Evolutionary conservation across 2,888 invertebrate species (phyloP), one percentile per base, ranked within the genome.

Genomic region (Stenodema calcarata): DNA sequence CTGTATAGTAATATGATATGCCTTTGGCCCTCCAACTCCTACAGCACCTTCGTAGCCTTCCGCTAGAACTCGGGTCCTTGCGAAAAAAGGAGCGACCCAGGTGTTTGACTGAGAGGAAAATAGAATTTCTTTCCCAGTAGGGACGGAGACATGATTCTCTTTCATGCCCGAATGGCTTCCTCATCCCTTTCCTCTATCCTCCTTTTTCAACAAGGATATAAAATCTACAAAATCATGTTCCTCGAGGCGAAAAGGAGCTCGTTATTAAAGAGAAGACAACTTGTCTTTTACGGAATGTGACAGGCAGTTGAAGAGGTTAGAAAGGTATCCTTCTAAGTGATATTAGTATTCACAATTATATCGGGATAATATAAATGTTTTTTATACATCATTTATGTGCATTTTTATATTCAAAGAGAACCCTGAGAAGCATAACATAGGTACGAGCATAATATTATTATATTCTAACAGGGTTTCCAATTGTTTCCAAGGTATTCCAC

Each of bases 151-250:
- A 41, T 30, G 73, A 73, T 73, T 73, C 73, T 73, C 73, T 73
- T 73, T 73, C 73, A 73, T 73, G 73, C 73, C 73, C 73, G n/a
- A 73, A 73, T 73, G 41, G 35, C 41, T 73, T 41, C 73, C 73
- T 41, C 73, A 73, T 41, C 73, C 35, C 27, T 23, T 18, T 50
- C 0, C 50, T n/a, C 4, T 50, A 18, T n/a, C 50, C n/a, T 50
- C 50, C n/a, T 62, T 23, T 62, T 62, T 62, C 73, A 73, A 73
- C 73, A 73, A 16, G 73, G 41, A 41, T 16, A 73, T 41, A 41
- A 73, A 73, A 73, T 73, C 73, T 73, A 73, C 62, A 73, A 41
- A 73, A 73, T 73, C 35, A 73, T 73, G 41, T 73, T 73, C 73
- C 62, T 62, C 27, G 62, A 62, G 62, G 62, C 62, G 62, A 62